These are phyloP conservation scores for Lontra canadensis DNA, from an alignment of 2,113 vertebrate genomes.

Conservation along the genomic window DNA sequence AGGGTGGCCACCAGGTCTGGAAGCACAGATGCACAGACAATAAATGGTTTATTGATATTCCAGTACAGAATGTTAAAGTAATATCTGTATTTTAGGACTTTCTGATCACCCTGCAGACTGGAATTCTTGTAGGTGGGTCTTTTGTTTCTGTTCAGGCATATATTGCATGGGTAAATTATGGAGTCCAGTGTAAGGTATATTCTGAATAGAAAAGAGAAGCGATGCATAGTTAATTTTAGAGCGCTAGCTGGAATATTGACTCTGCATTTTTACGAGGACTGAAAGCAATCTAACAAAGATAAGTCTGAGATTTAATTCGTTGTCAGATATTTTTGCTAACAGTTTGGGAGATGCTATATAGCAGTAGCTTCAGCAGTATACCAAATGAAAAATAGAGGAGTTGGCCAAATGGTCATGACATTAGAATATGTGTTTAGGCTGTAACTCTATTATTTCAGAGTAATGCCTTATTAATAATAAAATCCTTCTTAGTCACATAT, in stretches of 20 bases:
- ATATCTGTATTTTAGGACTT: neutral
- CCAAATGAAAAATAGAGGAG: neutral
- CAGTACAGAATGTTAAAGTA: slow-evolving; percentile 18
- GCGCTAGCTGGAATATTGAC: neutral
- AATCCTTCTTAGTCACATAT: neutral
- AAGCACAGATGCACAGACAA: neutral
- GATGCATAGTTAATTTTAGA: neutral
- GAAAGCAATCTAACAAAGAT: neutral
- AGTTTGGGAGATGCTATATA: neutral
- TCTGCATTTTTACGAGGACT: neutral
- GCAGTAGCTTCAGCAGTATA: neutral
- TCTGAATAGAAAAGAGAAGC: slow-evolving; percentile 12
- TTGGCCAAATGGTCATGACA: neutral
- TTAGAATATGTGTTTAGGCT: neutral
- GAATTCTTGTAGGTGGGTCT: neutral
- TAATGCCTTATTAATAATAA: neutral
- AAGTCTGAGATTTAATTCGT: neutral
- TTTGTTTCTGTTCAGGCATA: neutral
- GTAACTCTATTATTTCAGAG: neutral
- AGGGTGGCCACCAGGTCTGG: neutral
- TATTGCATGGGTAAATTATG: neutral
- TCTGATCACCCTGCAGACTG: neutral
- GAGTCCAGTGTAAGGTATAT: neutral
- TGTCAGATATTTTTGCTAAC: neutral
- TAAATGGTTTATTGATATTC: neutral